Percentiles rank a stretch among this genome's conserved stretches.
These are phyloP conservation scores for Dasyprocta punctata DNA, from an alignment of 2,113 vertebrate species.

Conservation along the genomic window DNA sequence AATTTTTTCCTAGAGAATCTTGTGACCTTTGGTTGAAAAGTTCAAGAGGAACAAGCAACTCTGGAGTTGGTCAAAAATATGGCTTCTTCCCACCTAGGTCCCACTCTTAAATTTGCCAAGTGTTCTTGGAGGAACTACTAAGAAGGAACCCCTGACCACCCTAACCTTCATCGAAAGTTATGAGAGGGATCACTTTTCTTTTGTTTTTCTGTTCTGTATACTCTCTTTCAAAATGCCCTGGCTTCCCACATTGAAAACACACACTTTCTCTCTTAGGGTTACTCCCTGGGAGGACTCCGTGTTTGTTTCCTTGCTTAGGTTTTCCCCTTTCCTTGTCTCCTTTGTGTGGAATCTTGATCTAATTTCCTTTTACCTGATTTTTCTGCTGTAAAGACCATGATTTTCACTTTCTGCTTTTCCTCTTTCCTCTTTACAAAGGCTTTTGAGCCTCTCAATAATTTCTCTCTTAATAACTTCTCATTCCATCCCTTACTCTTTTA, in stretches of 20 bases:
- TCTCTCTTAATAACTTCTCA: not conserved
- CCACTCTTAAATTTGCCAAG: not conserved
- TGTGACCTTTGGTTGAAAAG: no score
- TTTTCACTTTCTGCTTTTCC: not conserved
- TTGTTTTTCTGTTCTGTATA: not conserved
- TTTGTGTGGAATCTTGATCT: not conserved
- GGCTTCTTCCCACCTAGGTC: not conserved
- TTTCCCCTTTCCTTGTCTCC: no score
- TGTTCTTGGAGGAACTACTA: not conserved
- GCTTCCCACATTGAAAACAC: not conserved
- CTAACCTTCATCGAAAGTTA: not conserved
- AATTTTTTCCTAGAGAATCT: not conserved
- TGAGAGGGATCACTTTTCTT: not conserved
- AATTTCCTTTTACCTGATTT: not conserved
- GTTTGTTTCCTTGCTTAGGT: not conserved
- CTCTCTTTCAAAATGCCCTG: not conserved
- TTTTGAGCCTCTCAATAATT: not conserved
- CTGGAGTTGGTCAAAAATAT: not conserved
- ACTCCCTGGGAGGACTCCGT: no score
- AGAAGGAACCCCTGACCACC: not conserved
- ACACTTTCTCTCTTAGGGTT: not conserved
- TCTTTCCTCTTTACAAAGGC: not conserved
- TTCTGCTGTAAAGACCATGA: not conserved
- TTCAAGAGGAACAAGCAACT: not conserved
- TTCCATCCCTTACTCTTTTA: not conserved